Evolutionary conservation across 2,797 vertebrate genomes (phyloP).

Genomic region (Sciurus vulgaris): DNA sequence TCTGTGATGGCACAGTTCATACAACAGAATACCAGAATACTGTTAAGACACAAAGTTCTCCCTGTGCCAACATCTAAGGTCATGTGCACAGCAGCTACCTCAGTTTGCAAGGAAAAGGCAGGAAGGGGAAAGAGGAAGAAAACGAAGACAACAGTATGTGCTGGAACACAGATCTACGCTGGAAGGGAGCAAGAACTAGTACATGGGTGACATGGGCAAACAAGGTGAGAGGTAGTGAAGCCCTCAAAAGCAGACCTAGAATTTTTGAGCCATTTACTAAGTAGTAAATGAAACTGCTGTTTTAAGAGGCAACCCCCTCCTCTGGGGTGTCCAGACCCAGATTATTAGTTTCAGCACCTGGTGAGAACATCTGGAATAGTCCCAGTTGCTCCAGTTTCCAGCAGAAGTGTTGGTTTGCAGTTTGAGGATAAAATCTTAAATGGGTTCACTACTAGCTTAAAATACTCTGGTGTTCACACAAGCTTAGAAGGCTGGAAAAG

Average conservation of each 20-base stretch:
- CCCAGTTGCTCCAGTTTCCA: not conserved
- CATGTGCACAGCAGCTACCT: accelerated
- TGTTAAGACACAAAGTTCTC: not conserved
- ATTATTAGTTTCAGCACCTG: not conserved
- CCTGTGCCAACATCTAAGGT: not conserved
- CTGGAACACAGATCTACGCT: not conserved
- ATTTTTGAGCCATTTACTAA: constrained; percentile 29
- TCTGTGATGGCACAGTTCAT: not conserved
- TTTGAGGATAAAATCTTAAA: constrained; percentile 59
- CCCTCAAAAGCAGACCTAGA: not conserved
- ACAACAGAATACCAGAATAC: not conserved
- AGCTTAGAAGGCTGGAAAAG: constrained; percentile 52
- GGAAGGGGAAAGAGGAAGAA: not conserved
- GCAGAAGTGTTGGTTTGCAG: not conserved
- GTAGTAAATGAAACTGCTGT: constrained; percentile 24
- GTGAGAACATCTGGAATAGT: not conserved
- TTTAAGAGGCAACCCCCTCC: not conserved
- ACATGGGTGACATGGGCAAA: not conserved
- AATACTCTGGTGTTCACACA: constrained; percentile 3
- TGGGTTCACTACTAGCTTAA: not conserved
- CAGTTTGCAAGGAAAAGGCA: not conserved
- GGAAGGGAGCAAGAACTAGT: not conserved
- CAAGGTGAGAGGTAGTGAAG: not conserved
- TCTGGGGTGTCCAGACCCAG: not conserved
- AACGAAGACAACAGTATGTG: not conserved